Percentiles rank a stretch among this genome's conserved stretches.
Evolutionary conservation across 2,113 vertebrate species (phyloP).

Genomic region (Clarias gariepinus): DNA sequence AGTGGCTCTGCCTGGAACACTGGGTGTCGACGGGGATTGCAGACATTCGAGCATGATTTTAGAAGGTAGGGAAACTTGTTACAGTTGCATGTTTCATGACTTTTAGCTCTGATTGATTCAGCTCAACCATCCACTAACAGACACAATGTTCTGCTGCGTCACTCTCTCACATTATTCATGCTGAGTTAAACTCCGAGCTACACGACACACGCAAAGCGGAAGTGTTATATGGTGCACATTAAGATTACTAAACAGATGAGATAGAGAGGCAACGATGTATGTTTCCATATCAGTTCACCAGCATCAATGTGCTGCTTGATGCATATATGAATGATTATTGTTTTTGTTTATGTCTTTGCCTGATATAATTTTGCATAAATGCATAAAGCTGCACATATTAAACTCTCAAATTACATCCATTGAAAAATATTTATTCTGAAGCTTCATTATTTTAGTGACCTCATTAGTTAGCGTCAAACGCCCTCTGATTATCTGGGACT

Average conservation of each 20-base stretch:
- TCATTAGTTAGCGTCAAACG: background rate
- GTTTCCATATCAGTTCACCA: background rate
- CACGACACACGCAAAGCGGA: background rate
- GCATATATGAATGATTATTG: background rate
- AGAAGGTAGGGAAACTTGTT: background rate
- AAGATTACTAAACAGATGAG: background rate
- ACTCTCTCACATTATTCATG: background rate
- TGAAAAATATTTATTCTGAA: background rate
- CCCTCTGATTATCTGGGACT: background rate
- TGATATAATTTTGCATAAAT: slow-evolving; percentile 14
- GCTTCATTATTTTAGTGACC: background rate
- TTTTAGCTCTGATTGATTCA: background rate
- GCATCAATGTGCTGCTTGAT: background rate
- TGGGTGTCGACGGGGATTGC: background rate
- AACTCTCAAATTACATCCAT: background rate
- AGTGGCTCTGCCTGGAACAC: background rate
- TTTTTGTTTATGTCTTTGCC: background rate
- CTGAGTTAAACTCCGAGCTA: background rate
- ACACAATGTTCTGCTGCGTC: background rate
- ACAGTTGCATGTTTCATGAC: background rate
- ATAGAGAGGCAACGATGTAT: background rate
- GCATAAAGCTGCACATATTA: background rate
- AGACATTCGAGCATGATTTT: background rate
- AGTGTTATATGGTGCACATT: background rate
- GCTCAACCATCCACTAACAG: background rate